Evolutionary conservation across 2,113 vertebrate genomes (phyloP), one percentile per base, ranked within the genome.

Genomic region (Apus apus): DNA sequence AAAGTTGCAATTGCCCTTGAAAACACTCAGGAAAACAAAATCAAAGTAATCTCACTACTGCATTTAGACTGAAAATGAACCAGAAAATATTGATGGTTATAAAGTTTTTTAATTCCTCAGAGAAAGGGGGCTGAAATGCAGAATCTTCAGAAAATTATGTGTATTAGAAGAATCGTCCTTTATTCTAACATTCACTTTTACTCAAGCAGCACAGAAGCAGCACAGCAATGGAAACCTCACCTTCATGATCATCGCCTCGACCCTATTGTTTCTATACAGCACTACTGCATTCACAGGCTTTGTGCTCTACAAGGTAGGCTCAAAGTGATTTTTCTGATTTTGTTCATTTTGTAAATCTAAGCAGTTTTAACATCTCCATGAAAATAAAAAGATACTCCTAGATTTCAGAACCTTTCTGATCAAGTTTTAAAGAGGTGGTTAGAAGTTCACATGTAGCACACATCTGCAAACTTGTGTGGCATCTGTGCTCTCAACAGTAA

Each of bases 231-330:
- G 83, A 51, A 40, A 67, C 56, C 3, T 65, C 18, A 1, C 21
- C 57, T 4, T 78, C 90, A 93, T 98, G 96, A 81, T n/a, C 56
- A 78, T 87, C 26, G 1, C 79, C 48, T 62, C 94, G 1, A 34
- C 64, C 2, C 68, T 98, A 60, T 93, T 98, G 36, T 92, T 97
- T 22, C 4, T 98, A 71, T 98, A 98, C 62, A 56, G 95, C 15
- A 64, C 21, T 13, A 80, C 82, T 10, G 30, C 95, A 29, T 56
- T 96, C 38, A 70, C 68, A n/a, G 25, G 75, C 94, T 83, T 97
- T 88, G 53, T 15, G 26, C 6, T 97, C 73, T 51, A 82, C 86
- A 97, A 94, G 96, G 98, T 97, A 96, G 32, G 96, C 61, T 94
- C 68, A 48, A 66, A 85, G 43, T 8, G 20, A 46, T 46, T 79